phyloP scores from a whole-genome alignment of 2,888 invertebrate species.

The Polyommatus iphigenia region DNA sequence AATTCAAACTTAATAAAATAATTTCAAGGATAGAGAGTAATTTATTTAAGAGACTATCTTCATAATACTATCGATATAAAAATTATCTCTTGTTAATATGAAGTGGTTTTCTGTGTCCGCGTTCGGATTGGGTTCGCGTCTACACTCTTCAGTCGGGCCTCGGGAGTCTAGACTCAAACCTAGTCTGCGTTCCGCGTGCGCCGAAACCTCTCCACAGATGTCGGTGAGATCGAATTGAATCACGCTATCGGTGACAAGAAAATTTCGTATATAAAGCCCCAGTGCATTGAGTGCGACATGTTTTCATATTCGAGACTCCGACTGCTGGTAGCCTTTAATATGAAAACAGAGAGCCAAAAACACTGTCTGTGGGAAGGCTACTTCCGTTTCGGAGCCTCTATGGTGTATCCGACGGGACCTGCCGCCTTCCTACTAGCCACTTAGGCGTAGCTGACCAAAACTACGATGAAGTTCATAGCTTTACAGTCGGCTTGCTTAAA shows the following conservation, averaged over 20 bases:
- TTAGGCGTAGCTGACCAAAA: not conserved
- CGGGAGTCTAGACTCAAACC: not conserved
- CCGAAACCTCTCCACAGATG: not conserved
- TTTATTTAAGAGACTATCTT: too few species aligned
- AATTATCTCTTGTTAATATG: too few species aligned
- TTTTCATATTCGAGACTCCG: slow-evolving; percentile 1
- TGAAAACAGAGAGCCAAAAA: not conserved
- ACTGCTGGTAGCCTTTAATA: not conserved
- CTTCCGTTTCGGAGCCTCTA: not conserved
- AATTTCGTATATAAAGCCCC: not conserved
- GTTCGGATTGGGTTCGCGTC: not conserved
- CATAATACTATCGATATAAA: too few species aligned
- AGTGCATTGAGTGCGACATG: not conserved
- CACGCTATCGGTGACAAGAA: not conserved
- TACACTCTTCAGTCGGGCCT: too few species aligned
- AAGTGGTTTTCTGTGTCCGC: not conserved
- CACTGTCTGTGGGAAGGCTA: not conserved
- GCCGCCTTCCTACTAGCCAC: not conserved
- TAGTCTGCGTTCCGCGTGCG: not conserved
- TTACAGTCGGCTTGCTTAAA: not conserved
- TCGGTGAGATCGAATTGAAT: not conserved
- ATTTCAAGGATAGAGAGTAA: not conserved
- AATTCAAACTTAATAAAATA: not conserved
- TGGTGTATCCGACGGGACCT: slow-evolving; percentile 22
- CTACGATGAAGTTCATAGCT: not conserved